These are phyloP conservation scores for Myrmecobius fasciatus DNA, from an alignment of 2,113 vertebrate species.

Conservation along the genomic window DNA sequence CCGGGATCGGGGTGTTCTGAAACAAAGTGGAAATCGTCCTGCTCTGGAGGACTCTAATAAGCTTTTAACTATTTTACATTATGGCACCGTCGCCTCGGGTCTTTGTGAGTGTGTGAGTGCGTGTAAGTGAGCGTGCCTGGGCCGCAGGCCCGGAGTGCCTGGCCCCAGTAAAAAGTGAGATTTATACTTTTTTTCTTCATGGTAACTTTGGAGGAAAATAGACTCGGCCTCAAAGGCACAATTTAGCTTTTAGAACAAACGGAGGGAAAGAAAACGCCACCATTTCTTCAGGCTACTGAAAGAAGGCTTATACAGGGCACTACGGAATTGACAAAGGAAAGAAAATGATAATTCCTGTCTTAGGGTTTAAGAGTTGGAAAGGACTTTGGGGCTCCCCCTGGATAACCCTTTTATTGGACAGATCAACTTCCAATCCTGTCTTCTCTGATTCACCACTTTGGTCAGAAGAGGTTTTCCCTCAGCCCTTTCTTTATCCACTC, in stretches of 20 bases:
- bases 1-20: conserved; percentile 92
- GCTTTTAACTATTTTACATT: conserved; percentile 97
- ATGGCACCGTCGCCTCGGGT: conserved; percentile 81
- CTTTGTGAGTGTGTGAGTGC: not conserved
- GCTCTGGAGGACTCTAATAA: conserved; percentile 95
- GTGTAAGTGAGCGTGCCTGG: conserved; percentile 57
- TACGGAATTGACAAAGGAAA: not conserved
- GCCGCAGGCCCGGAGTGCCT: conserved; percentile 75
- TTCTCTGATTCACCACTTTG: not conserved
- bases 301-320: conserved; percentile 44
- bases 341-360: conserved; percentile 7
- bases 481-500: not conserved
- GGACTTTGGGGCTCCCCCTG: not conserved
- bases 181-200: conserved; percentile 93
- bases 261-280: conserved; percentile 76
- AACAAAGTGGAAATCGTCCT: conserved; percentile 96
- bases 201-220: conserved; percentile 87
- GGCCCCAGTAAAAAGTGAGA: conserved; percentile 90
- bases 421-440: not conserved
- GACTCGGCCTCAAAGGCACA: conserved; percentile 85
- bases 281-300: conserved; percentile 69
- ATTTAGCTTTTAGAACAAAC: conserved; percentile 85
- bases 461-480: not conserved
- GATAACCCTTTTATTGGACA: not conserved
- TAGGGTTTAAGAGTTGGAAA: not conserved